Base-by-base conservation (phyloP, 1,140 invertebrate species). In the Drosophila ohnishii region DNA sequence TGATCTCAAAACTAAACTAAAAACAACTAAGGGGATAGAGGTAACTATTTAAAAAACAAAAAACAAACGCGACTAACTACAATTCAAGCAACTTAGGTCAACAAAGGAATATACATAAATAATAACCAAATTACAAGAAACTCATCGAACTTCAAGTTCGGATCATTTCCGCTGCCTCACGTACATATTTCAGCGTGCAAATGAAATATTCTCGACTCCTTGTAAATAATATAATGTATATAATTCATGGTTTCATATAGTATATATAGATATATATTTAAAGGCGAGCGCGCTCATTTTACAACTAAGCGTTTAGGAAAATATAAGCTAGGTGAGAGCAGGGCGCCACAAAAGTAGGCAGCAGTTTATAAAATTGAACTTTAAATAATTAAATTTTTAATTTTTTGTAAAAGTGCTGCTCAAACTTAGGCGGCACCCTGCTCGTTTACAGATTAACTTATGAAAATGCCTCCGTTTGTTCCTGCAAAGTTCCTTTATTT, bases 171-270 rank as follows among this genome's bases (percentile, higher is more conserved):
- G 53, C 64, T 71, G 44, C 64, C 39, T 42, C 61, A 19, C 28
- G 39, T 56, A 64, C 60, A 81, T 81, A 90, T 90, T 88, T 85
- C 89, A 85, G 75, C 88, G 88, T 90, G 88, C 88, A 87, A 86
- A 47, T 72, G 69, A 72, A 72, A 72, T 72, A 72, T 66, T 25
- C 14, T 50, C 25, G 45, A 34, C 22, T 44, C 34, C 50, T 45
- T 44, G 22, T 50, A 45, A 22, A 39, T 56, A 35, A 34, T 67
- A 62, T 28, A 45, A 59, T 58, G 42, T 56, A 37, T 55, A 78
- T 72, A 63, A 72, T 53, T 53, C 9, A 50, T 16, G n/a, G 28
- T 30, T 62, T 58, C 9, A 57, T 60, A 55, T 22, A 65, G 47
- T 28, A 59, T 55, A 60, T 25, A 58, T 55, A 62, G 7, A 28